Evolutionary conservation across 2,888 invertebrate genomes (phyloP).

Genomic region (Agrilus biguttatus): DNA sequence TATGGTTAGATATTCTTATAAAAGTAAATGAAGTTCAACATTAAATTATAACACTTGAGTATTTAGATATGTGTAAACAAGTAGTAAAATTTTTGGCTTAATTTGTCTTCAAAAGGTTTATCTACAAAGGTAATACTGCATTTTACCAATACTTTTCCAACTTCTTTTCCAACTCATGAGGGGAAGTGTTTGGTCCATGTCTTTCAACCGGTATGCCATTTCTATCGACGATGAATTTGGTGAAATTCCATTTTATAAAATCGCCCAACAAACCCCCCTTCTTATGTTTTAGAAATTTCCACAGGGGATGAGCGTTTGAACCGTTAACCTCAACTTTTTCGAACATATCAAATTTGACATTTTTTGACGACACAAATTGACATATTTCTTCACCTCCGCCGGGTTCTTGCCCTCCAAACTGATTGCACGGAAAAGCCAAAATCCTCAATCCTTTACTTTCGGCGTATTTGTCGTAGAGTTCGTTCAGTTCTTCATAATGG

Average conservation of each 20-base stretch:
- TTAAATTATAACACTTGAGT: no score
- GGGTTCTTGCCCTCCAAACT: conserved; percentile 61
- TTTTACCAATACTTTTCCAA: conserved; percentile 24
- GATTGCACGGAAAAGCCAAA: conserved; percentile 77
- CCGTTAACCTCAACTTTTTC: conserved; percentile 59
- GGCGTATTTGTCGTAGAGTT: conserved; percentile 57
- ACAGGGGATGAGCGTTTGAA: conserved; percentile 47
- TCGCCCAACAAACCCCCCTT: conserved; percentile 38
- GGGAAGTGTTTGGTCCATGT: conserved; percentile 38
- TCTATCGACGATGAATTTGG: conserved; percentile 68
- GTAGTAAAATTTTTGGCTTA: no score
- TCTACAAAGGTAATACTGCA: no score
- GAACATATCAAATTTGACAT: conserved; percentile 57
- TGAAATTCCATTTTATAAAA: conserved; percentile 80
- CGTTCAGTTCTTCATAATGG: conserved; percentile 72
- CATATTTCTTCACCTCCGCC: conserved; percentile 48
- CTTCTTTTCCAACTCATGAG: conserved; percentile 22
- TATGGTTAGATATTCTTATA: no score
- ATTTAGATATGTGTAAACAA: no score
- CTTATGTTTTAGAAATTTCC: conserved; percentile 48
- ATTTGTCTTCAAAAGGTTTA: no score
- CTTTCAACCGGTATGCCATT: conserved; percentile 55
- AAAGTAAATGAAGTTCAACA: no score
- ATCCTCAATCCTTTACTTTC: conserved; percentile 62
- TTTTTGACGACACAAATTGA: conserved; percentile 43